Base-by-base conservation (phyloP, 92 coral and sea anemone genomes). In the Actinernus sp. region DNA sequence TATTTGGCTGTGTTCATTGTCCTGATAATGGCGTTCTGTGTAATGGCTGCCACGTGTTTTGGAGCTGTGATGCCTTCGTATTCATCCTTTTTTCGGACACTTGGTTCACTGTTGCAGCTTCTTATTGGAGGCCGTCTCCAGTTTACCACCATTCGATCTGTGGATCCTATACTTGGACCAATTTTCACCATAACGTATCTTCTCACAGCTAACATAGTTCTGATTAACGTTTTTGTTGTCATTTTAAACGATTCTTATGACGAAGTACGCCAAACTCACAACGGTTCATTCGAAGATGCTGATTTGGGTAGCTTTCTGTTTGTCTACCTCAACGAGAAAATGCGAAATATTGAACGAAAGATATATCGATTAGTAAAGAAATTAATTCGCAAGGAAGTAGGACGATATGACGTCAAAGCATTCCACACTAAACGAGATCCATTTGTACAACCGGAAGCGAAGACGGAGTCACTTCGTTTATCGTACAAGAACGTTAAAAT, bases 41-140 rank as follows among this genome's bases (percentile, higher is more conserved):
- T 55, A 40, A 64, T 81, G 26, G 87, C 68, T 17, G 56, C 63
- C 26, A 68, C 73, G 12, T 52, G 71, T 13, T 64, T 81, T 57
- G 81, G 82, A 12, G 27, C 74, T 7, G 19, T 63, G 10, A 20
- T 81, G 38, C 61, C 49, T 6, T 63, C 75, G 17, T 81, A 81
- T 21, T 81, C 87, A 0, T 72, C 87, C 10, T 73, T 73, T 57
- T 64, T 81, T 43, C 30, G 58, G 61, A 70, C 87, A 11, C 27
- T 81, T 40, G 81, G 87, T 22, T 81, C 81, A 30, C 64, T 81
- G 10, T 34, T 81, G 2, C 70, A 81, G 33, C 71, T 81, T 81
- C 64, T 81, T 6, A 50, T 81, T 2, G 87, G 87, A 20, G 87
- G 87, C 10, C 24, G 65, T 25, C 54, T 81, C 63, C 65, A 52